phyloP scores from a whole-genome alignment of 2,888 invertebrate genomes.

The Erebia epiphron region DNA sequence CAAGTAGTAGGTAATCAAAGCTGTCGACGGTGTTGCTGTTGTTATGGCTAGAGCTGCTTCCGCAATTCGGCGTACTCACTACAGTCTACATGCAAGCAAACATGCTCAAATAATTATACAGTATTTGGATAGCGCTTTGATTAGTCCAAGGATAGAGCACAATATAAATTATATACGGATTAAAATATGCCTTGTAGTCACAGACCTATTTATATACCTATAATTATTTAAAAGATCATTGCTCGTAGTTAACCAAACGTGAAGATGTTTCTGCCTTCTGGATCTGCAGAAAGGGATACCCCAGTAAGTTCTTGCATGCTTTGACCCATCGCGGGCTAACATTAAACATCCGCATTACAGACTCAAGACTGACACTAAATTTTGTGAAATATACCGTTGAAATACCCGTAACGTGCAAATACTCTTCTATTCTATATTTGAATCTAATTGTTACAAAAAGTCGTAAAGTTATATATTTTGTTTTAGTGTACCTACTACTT shows the following conservation, averaged over 20 bases:
- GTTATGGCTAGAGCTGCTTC: conserved; percentile 75
- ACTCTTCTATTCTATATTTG: background rate
- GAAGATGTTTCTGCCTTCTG: too few relatives aligned
- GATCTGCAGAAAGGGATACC: too few relatives aligned
- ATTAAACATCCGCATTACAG: conserved; percentile 32
- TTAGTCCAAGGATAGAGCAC: background rate
- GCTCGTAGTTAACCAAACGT: too few relatives aligned
- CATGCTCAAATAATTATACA: background rate
- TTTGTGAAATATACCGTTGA: conserved; percentile 28
- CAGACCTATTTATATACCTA: too few relatives aligned
- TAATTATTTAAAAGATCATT: too few relatives aligned
- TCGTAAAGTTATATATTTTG: too few relatives aligned
- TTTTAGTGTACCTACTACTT: too few relatives aligned
- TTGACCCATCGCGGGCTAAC: conserved; percentile 52
- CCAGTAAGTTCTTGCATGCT: conserved; percentile 53
- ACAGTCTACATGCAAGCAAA: conserved; percentile 8
- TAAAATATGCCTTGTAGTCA: too few relatives aligned
- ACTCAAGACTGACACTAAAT: conserved; percentile 29
- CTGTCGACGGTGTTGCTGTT: conserved; percentile 55
- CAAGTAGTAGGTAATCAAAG: conserved; percentile 65
- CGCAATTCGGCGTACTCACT: conserved; percentile 54
- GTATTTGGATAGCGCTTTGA: background rate
- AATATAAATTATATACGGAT: too few relatives aligned
- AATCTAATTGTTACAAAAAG: too few relatives aligned
- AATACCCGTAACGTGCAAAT: background rate